Evolutionary conservation across 2,888 invertebrate species (phyloP).

Genomic region (Watsonalla cultraria): DNA sequence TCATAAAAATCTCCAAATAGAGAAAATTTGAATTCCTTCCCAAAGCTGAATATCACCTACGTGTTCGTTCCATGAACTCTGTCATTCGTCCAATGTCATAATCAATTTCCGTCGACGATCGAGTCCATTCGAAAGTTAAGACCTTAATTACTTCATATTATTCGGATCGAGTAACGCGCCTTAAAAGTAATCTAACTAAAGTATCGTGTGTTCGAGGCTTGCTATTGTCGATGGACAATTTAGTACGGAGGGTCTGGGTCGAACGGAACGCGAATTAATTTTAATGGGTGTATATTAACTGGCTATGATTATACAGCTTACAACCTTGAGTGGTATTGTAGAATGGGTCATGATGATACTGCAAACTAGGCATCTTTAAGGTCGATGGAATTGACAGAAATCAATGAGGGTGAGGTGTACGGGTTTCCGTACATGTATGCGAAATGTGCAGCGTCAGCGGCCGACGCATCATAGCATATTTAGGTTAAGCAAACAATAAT

Average conservation of each 20-base stretch:
- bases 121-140: conserved; percentile 29
- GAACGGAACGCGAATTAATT: background rate
- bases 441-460: too few species aligned
- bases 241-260: background rate
- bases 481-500: too few species aligned
- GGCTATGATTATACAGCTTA: background rate
- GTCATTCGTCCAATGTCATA: conserved; percentile 3
- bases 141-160: conserved; percentile 33
- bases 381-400: too few species aligned
- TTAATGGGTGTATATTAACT: background rate
- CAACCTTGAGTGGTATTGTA: background rate
- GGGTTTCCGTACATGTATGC: too few species aligned
- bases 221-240: background rate
- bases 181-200: conserved; percentile 9
- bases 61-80: background rate
- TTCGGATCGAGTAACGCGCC: conserved; percentile 30
- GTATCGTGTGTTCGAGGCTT: background rate
- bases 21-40: background rate
- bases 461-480: too few species aligned
- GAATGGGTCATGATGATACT: background rate
- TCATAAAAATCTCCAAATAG: background rate
- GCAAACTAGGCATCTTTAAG: too few species aligned
- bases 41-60: background rate
- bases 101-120: background rate
- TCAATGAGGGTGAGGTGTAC: too few species aligned